Evolutionary conservation across 2,797 vertebrate genomes (phyloP).

Genomic region (Geotria australis): DNA sequence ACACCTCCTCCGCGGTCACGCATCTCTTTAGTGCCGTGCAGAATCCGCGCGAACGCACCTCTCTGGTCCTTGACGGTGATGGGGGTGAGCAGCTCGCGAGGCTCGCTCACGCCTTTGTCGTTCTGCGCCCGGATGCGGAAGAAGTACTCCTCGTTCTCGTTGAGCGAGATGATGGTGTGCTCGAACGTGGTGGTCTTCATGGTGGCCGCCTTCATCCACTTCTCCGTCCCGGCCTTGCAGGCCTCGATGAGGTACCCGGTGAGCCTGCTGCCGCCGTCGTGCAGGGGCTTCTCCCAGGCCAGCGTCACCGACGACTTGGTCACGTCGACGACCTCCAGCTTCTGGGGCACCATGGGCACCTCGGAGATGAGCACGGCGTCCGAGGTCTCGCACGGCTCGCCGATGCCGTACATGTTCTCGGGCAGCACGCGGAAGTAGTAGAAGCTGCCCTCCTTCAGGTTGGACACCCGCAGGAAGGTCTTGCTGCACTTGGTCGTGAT

Average conservation of each 20-base stretch:
- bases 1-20: too few species aligned
- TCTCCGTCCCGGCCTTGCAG: conserved; percentile 64
- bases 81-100: conserved; percentile 57
- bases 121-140: conserved; percentile 75
- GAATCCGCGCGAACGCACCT: conserved; percentile 17
- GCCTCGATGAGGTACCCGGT: conserved; percentile 70
- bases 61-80: conserved; percentile 66
- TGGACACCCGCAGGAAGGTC: conserved; percentile 54
- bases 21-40: too few species aligned
- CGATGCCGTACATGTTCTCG: conserved; percentile 89
- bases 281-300: conserved; percentile 78
- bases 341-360: conserved; percentile 50
- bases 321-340: conserved; percentile 56
- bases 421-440: conserved; percentile 92
- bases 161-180: conserved; percentile 63
- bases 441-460: conserved; percentile 58
- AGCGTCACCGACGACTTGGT: conserved; percentile 63
- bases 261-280: conserved; percentile 78
- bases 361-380: conserved; percentile 71
- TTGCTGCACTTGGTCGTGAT: conserved; percentile 81
- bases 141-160: conserved; percentile 74
- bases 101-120: conserved; percentile 53
- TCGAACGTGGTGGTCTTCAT: conserved; percentile 52
- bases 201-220: conserved; percentile 84
- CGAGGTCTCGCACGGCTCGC: conserved; percentile 54